Conservation (phyloP, 2,113 vertebrate species). For the Xenopus borealis region DNA sequence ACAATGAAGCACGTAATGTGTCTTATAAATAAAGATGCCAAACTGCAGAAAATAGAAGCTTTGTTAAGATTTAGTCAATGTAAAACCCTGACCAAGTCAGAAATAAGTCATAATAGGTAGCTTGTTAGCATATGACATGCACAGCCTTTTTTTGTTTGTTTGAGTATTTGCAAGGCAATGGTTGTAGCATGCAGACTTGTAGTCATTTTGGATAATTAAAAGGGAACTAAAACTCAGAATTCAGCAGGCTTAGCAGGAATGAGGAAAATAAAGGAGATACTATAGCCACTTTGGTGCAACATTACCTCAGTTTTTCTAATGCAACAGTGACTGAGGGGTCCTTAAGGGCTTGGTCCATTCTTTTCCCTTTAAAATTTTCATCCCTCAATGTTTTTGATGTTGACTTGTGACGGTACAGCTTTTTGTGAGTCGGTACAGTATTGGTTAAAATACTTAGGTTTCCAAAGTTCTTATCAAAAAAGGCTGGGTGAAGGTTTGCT, state of each 20-base stretch:
- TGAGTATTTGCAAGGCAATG: constrained; percentile 67
- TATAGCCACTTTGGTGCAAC: constrained; percentile 89
- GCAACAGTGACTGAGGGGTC: constrained; percentile 91
- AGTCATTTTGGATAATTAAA: constrained; percentile 58
- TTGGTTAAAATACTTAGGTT: constrained; percentile 88
- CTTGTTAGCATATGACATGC: constrained; percentile 94
- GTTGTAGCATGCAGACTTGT: constrained; percentile 91
- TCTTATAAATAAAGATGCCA: constrained; percentile 76
- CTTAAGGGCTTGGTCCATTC: constrained; percentile 86
- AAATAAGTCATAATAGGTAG: constrained; percentile 90
- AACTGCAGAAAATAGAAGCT: constrained; percentile 88
- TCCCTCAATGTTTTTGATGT: constrained; percentile 93
- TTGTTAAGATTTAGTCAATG: constrained; percentile 70
- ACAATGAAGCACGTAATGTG: constrained; percentile 59
- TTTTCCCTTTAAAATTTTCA: constrained; percentile 94
- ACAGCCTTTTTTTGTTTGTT: constrained; percentile 62
- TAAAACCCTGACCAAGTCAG: constrained; percentile 89
- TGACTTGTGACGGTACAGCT: constrained; percentile 98
- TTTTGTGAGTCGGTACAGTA: constrained; percentile 96
- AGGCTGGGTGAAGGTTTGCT: constrained; percentile 65
- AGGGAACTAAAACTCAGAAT: constrained; percentile 67
- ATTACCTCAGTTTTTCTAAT: constrained; percentile 99
- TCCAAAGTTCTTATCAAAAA: constrained; percentile 91
- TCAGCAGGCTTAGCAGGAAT: constrained; percentile 66
- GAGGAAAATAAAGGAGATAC: constrained; percentile 69